A percentile compares a stretch with the other conserved stretches of the same genome.
These are phyloP conservation scores for Mirounga angustirostris DNA, from an alignment of 2,113 vertebrate species.

Conservation along the genomic window DNA sequence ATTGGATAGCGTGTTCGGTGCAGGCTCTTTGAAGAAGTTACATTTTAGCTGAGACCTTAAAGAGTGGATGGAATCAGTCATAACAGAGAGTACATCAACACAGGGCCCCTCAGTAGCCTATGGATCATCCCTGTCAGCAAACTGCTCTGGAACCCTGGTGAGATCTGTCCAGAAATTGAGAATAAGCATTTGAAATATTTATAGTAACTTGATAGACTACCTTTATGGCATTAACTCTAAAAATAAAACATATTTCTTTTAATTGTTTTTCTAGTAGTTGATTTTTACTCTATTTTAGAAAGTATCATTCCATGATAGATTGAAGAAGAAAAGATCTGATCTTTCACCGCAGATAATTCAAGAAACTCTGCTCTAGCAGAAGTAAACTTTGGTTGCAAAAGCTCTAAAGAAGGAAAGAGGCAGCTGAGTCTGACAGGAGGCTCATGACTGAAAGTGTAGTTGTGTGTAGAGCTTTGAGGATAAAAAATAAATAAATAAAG, in stretches of 20 bases:
- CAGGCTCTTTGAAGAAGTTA: background rate
- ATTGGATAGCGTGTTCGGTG: background rate
- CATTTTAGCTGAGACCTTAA: background rate
- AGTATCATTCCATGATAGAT: background rate
- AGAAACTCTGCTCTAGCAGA: background rate
- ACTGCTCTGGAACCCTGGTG: background rate
- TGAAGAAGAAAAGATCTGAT: background rate
- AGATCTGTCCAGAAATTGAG: conserved; percentile 11
- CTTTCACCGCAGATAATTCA: background rate
- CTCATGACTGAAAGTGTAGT: background rate
- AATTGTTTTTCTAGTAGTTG: background rate
- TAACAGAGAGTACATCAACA: background rate
- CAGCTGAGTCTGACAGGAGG: background rate
- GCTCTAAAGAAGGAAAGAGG: background rate
- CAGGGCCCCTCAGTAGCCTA: background rate
- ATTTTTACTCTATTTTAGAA: conserved; percentile 7
- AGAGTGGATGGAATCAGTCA: background rate
- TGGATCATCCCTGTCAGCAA: background rate
- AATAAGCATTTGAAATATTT: conserved; percentile 30
- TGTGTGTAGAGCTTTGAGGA: background rate
- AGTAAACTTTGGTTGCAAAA: background rate
- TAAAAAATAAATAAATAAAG: background rate
- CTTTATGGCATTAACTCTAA: background rate
- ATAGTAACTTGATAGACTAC: background rate
- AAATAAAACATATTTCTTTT: background rate